Base-by-base conservation (phyloP, 2,797 vertebrate species). In the Myripristis murdjan region DNA sequence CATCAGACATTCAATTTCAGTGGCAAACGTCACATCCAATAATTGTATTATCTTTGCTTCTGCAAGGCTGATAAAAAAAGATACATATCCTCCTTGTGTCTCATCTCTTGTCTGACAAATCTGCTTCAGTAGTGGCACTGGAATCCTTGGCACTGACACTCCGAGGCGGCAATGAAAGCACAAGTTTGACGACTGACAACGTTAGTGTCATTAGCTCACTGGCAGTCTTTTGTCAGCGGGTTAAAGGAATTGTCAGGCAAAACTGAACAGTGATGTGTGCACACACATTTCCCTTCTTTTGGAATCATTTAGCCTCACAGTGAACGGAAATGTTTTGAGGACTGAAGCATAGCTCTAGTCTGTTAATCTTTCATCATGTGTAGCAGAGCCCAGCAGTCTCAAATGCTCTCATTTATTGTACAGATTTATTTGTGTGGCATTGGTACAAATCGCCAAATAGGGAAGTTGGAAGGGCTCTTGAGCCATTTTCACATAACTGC, bases 181-280 rank as follows among this genome's bases (percentile, higher is more conserved):
- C 3, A 26, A 61, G 60, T 48, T 54, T 87, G 81, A 92, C 48
- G 67, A 71, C 70, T 82, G 76, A 82, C 72, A 76, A 41, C 56
- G 74, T 73, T 64, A 24, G 31, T 43, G 61, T 58, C 72, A 72
- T 80, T 84, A 83, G 81, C 79, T 79, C 61, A n/a, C 60, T 81
- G 51, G 53, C 35, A 37, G 41, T 83, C 79, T 87, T 85, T 72
- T 83, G 73, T 82, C 41, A 43, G 70, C 54, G 26, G 64, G 37
- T 39, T 58, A 39, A 80, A 78, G 39, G 31, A 35, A 67, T 64
- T 68, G 23, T 72, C 68, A 81, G 67, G 68, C n/a, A 70, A 82
- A 74, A 60, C 37, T 57, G 51, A 72, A 22, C 47, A 52, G 37
- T 31, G 60, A 63, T 53, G 63, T 73, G 49, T 59, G 47, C 53